Base-by-base conservation (phyloP, 30 jellyfish, hydroid and myxozoan genomes). In the Turritopsis dohrnii region DNA sequence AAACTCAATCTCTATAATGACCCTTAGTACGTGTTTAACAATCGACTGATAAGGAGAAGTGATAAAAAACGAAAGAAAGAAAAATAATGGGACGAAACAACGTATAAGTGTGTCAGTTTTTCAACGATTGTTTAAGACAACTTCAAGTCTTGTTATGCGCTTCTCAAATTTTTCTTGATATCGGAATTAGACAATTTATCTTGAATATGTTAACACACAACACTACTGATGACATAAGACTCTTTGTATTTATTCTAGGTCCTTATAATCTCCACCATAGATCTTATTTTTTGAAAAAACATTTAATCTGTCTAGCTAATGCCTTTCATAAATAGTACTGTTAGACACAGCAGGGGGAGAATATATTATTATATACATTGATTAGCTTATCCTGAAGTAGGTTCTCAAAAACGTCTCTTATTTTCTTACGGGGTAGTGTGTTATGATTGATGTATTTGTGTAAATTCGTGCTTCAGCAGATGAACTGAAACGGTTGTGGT, bases 141-240 rank as follows among this genome's bases (percentile, higher is more conserved):
- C 60, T 41, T 41, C 60, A 41, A 41, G 60, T 13, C 13, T 41
- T 41, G 9, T 41, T 41, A 41, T 41, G 9, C 60, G 60, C 60
- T 41, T 41, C 60, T 41, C 13, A 41, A n/a, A n/a, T n/a, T n/a
- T 27, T 69, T 9, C 77, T 69, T 8, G 8, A 7, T 16, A 69
- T 69, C 28, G 77, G 77, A 69, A 27, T 69, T 69, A 69, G 30
- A 69, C 28, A 27, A 69, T 69, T 27, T 69, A 69, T 69, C 77
- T 69, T 69, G 77, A 69, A 23, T 69, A 69, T 69, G 77, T 69
- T 69, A 69, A 69, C 30, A 69, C 77, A n/a, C 28, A 69, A 8
- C 19, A 13, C 60, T 41, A 13, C 5, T 41, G 60, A 41, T 41
- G 60, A 41, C 60, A 41, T 41, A 41, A 41, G 60, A 41, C 5